These are phyloP conservation scores for Lepidocyrtinus sp. DNA, from an alignment of 2,888 invertebrate species.

Conservation along the genomic window DNA sequence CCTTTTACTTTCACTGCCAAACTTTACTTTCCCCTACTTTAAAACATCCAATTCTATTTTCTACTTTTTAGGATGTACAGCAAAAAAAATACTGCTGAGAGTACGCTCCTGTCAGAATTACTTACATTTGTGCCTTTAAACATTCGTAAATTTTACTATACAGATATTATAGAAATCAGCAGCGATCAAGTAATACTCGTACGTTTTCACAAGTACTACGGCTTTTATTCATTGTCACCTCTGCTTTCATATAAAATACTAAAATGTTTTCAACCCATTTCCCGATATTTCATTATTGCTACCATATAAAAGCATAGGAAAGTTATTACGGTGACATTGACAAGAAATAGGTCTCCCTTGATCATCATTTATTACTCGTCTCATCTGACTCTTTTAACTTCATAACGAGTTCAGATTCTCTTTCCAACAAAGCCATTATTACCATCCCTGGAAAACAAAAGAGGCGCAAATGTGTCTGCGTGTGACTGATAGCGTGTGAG, in stretches of 20 bases:
- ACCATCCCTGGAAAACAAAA: neutral
- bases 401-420: neutral
- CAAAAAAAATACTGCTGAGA: no score
- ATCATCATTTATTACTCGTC: constrained; percentile 1
- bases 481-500: constrained; percentile 11
- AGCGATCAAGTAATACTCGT: no score
- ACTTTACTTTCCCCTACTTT: constrained; percentile 3
- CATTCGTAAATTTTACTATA: no score
- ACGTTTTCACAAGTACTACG: no score
- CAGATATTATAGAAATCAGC: no score
- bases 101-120: no score
- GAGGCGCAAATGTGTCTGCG: constrained; percentile 11
- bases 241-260: no score
- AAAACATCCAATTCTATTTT: constrained; percentile 7
- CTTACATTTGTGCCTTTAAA: no score
- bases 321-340: constrained; percentile 3
- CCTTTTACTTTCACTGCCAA: constrained; percentile 13
- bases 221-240: no score
- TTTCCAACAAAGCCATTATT: constrained; percentile 8
- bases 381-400: neutral
- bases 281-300: neutral
- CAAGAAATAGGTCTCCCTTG: constrained; percentile 11
- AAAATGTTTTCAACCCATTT: neutral
- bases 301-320: constrained; percentile 1
- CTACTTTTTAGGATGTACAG: neutral